phyloP scores from a whole-genome alignment of 2,888 invertebrate genomes.

The Lampropteryx suffumata region DNA sequence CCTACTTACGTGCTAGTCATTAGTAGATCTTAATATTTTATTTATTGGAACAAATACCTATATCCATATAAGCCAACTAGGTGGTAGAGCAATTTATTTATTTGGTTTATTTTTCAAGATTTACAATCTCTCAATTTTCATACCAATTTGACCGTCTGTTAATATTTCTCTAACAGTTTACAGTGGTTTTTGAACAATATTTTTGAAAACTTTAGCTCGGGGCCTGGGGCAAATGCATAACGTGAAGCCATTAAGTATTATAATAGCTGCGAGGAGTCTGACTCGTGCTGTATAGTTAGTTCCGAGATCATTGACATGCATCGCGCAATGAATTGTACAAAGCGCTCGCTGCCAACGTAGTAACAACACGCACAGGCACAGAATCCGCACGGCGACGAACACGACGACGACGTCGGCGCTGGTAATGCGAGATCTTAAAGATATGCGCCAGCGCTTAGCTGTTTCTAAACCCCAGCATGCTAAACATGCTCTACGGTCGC shows the following conservation, averaged over 20 bases:
- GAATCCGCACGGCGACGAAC: constrained; percentile 25
- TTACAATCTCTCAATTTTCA: too few species aligned
- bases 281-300: constrained; percentile 32
- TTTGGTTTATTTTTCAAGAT: too few species aligned
- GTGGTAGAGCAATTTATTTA: too few species aligned
- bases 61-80: too few species aligned
- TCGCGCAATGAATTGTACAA: constrained; percentile 46
- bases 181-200: too few species aligned
- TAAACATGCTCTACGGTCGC: too few species aligned
- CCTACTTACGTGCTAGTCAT: too few species aligned
- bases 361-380: constrained; percentile 45
- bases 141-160: background rate
- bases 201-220: constrained; percentile 8
- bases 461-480: constrained; percentile 21
- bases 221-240: constrained; percentile 21
- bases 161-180: constrained; percentile 3
- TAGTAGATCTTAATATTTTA: too few species aligned
- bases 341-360: constrained; percentile 44
- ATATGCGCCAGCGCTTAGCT: constrained; percentile 25
- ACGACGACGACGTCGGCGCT: too few species aligned
- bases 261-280: constrained; percentile 33
- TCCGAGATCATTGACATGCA: constrained; percentile 53
- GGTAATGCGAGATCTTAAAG: constrained; percentile 26
- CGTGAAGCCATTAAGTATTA: constrained; percentile 32
- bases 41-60: too few species aligned